Evolutionary conservation across 2,113 vertebrate species (phyloP), one percentile per base, ranked within the genome.

Genomic region (Lycaon pictus): DNA sequence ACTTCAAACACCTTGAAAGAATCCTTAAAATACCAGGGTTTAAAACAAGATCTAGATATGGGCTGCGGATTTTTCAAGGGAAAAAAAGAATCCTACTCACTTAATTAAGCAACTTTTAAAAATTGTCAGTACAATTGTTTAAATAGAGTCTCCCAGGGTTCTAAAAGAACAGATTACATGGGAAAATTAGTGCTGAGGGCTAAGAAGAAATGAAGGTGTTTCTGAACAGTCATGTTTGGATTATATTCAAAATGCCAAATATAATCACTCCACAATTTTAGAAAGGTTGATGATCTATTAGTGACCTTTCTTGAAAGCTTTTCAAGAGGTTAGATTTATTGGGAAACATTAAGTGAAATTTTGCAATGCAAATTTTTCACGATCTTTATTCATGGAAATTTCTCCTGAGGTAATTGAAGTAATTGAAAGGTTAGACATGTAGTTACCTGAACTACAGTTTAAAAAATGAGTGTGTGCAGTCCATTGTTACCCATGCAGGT

Each of bases 81-180:
- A 43, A 11, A 96, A 97, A 96, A 94, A 95, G 89, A 81, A 84
- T 95, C 43, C 81, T 96, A 19, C 65, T 90, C 90, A 92, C 29
- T 97, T 97, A 97, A 98, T 98, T 97, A 96, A 95, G 94, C 77
- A 96, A 94, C 72, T 97, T 98, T 86, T 20, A 85, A 91, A 94
- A 82, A 95, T 93, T 92, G 88, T 94, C 88, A 43, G 90, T 93
- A 83, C 4, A 62, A 84, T 29, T 91, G 56, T 98, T 97, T 96
- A 96, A 97, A 95, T 82, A 96, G 22, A 56, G 83, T 97, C 94
- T 97, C 85, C 69, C 3, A 2, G 88, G 90, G 13, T 86, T 97
- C 96, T 88, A 71, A 96, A 90, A 96, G 88, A 89, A 94, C 87
- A 96, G 95, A 98, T 96, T 96, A 92, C 60, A 87, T 29, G 11